A percentile compares a stretch with the other conserved stretches of the same genome.
Evolutionary conservation across 1,140 invertebrate species (phyloP).

Genomic region (Potamilus streckersoni): DNA sequence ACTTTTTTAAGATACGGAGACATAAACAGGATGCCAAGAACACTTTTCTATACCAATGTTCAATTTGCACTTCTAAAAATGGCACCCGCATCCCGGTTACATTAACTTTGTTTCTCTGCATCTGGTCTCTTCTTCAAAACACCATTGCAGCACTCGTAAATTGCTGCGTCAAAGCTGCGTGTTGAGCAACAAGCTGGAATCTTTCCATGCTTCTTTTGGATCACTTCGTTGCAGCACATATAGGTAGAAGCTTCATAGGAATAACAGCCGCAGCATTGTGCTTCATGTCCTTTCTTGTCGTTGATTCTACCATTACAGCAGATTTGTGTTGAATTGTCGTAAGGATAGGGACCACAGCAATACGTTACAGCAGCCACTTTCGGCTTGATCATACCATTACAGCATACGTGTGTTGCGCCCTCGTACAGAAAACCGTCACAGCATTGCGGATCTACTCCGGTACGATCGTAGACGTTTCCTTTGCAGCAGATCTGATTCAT

Average conservation of each 20-base stretch:
- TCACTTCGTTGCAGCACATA: conserved; percentile 25
- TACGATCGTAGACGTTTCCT: conserved; percentile 17
- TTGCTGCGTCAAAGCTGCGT: conserved; percentile 10
- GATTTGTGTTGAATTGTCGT: conserved; percentile 12
- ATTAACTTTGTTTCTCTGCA: too few relatives aligned
- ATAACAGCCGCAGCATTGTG: conserved; percentile 24
- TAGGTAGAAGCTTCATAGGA: conserved; percentile 20
- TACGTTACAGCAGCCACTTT: conserved; percentile 19
- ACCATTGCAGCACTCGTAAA: conserved; percentile 29
- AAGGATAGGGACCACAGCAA: conserved; percentile 28
- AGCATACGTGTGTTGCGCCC: conserved; percentile 18
- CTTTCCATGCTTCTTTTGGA: conserved; percentile 9
- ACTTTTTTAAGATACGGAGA: too few relatives aligned
- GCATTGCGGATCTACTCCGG: conserved; percentile 10
- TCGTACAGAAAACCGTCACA: conserved; percentile 25
- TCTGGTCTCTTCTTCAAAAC: conserved; percentile 19
- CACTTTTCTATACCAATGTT: too few relatives aligned
- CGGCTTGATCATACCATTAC: conserved; percentile 22
- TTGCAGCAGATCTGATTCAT: conserved; percentile 11
- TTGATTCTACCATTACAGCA: conserved; percentile 26
- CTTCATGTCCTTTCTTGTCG: conserved; percentile 3
- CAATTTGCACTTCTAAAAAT: too few relatives aligned
- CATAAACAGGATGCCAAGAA: too few relatives aligned
- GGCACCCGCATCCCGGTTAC: too few relatives aligned
- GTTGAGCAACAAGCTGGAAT: conserved; percentile 25